Conservation (phyloP, 2,888 invertebrate species). For the Silvanus unidentatus region DNA sequence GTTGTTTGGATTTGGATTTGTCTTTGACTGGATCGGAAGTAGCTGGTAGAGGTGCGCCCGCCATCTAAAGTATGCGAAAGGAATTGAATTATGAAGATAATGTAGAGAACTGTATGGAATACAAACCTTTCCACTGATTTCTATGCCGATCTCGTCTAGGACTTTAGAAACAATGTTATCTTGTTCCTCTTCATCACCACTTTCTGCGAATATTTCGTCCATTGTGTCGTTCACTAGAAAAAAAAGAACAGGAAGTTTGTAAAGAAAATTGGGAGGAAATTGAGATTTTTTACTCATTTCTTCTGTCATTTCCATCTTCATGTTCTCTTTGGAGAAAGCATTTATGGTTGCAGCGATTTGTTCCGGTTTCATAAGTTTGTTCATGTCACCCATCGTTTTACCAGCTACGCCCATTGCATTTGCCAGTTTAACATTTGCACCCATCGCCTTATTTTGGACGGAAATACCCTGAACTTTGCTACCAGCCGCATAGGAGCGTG, state of each 20-base stretch:
- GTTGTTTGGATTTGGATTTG: slow-evolving; percentile 43
- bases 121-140: slow-evolving; percentile 78
- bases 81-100: slow-evolving; percentile 5
- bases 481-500: slow-evolving; percentile 71
- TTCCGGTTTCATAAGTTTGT: slow-evolving; percentile 79
- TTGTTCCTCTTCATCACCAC: slow-evolving; percentile 85
- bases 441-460: slow-evolving; percentile 83
- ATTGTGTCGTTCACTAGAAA: slow-evolving; percentile 78
- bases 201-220: slow-evolving; percentile 82
- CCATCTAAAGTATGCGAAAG: slow-evolving; percentile 53
- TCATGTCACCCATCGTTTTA: slow-evolving; percentile 84
- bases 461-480: slow-evolving; percentile 76
- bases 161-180: slow-evolving; percentile 85
- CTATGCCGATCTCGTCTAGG: slow-evolving; percentile 95
- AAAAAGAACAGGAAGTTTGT: slow-evolving; percentile 12
- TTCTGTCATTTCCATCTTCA: slow-evolving; percentile 92
- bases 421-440: slow-evolving; percentile 80
- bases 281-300: slow-evolving; percentile 72
- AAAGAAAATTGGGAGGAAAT: neutral
- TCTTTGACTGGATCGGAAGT: slow-evolving; percentile 54
- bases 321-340: slow-evolving; percentile 76
- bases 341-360: slow-evolving; percentile 76
- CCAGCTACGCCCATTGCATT: slow-evolving; percentile 84
- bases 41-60: slow-evolving; percentile 61
- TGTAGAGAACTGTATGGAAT: neutral